These are phyloP conservation scores for Apostichopus japonicus DNA, from an alignment of 35 echinoderm and acorn worm species.

Conservation along the genomic window DNA sequence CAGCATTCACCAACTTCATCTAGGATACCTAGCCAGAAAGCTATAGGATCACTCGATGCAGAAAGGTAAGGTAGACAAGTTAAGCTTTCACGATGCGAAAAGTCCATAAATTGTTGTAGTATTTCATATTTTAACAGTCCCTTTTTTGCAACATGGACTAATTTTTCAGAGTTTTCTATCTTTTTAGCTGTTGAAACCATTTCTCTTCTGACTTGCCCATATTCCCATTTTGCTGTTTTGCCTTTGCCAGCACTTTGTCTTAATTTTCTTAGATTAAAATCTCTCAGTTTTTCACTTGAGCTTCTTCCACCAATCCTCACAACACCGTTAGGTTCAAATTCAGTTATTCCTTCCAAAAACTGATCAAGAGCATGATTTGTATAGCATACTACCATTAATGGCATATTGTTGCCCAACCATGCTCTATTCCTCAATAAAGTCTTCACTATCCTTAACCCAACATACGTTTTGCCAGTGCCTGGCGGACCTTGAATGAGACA, in stretches of 20 bases:
- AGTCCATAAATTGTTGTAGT: not conserved
- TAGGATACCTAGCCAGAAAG: not conserved
- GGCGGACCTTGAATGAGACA: constrained; percentile 90
- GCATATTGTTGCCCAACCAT: not conserved
- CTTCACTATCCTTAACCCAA: constrained; percentile 84
- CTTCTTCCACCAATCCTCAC: constrained; percentile 84
- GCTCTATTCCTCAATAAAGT: constrained; percentile 69
- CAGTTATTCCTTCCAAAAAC: constrained; percentile 73
- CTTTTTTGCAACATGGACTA: not conserved
- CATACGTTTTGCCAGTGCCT: constrained; percentile 95
- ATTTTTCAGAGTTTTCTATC: not conserved
- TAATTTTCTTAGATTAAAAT: constrained; percentile 63
- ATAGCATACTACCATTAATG: constrained; percentile 82
- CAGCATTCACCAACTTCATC: not conserved
- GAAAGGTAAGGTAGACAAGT: not conserved
- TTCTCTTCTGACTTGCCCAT: not conserved
- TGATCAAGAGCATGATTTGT: constrained; percentile 97
- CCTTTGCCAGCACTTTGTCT: not conserved
- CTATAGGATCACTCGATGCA: not conserved
- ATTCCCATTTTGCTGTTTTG: not conserved
- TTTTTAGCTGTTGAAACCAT: not conserved
- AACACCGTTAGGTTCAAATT: constrained; percentile 52
- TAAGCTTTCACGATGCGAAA: not conserved
- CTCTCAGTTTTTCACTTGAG: constrained; percentile 61
- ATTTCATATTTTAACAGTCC: not conserved